Base-by-base conservation (phyloP, 23 tunicate genomes). In the Clavelina lepadiformis region DNA sequence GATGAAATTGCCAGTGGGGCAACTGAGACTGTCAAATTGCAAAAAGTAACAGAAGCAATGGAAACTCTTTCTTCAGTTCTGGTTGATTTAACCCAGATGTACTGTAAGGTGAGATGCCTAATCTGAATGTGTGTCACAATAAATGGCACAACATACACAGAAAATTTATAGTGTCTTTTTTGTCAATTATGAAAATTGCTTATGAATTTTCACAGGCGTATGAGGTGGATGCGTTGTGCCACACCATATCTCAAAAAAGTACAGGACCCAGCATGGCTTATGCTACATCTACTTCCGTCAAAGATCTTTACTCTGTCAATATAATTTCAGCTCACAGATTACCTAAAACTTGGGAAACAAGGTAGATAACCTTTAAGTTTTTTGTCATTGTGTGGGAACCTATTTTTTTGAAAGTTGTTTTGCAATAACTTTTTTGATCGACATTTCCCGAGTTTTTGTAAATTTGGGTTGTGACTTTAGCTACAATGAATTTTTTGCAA, bases 271-370 rank as follows among this genome's bases (percentile, higher is more conserved):
- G 5, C 7, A 3, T 66, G 72, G 36, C 57, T 4, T 11, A 37
- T 8, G 47, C 30, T 27, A 27, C 69, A 35, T 74, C 77, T 15
- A 63, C 69, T 11, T 22, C 50, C 1, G 95, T 86, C 3, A 46
- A 67, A 26, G 82, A 79, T 23, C 46, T 67, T 5, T 72, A 62
- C 29, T 66, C 95, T 15, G 63, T 86, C 55, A 78, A 86, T 31
- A 52, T 86, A 3, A 35, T 81, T 6, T 89, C 97, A 2, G 65
- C 57, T 6, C 89, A 89, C 50, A 32, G 89, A 22, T 21, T 89
- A 22, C 78, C 89, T 22, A 76, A 81, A 38, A 31, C 38, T 34
- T 81, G 83, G 83, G 74, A 69, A 44, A 56, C 80, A 26, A 60
- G 45, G 97, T 89, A 74, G n/a, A n/a, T n/a, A n/a, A n/a, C 49